Percentiles rank a stretch among this genome's conserved stretches.
These are phyloP conservation scores for Phylloscopus trochiloides DNA, from an alignment of 2,113 vertebrate species.

Conservation along the genomic window DNA sequence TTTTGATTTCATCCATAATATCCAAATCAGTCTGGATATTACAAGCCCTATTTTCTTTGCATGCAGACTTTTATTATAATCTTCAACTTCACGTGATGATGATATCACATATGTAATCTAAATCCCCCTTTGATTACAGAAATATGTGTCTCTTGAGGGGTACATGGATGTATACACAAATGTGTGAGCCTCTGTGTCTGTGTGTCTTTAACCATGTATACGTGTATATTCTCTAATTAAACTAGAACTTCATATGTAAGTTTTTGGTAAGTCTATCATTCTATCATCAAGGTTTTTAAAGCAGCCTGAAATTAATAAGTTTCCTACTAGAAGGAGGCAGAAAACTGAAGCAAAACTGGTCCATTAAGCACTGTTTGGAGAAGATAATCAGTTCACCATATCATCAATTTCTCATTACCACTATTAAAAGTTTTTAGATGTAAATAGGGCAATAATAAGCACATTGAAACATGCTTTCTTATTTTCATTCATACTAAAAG, in stretches of 20 bases:
- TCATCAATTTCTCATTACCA: not conserved
- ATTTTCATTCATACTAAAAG: not conserved
- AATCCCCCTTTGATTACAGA: not conserved
- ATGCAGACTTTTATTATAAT: not conserved
- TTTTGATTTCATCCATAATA: not conserved
- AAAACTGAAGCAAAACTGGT: not conserved
- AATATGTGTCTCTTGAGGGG: not conserved
- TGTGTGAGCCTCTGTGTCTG: not conserved
- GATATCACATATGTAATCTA: not conserved
- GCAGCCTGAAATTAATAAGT: not conserved
- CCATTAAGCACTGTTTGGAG: not conserved
- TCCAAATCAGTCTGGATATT: not conserved
- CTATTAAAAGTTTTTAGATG: not conserved
- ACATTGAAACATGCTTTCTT: not conserved
- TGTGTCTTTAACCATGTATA: too few species aligned
- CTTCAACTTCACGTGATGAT: not conserved
- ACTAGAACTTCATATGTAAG: not conserved
- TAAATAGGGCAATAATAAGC: not conserved
- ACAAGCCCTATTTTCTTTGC: not conserved
- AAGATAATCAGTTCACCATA: not conserved
- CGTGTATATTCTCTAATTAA: not conserved
- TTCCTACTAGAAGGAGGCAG: not conserved
- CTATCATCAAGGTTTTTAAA: not conserved
- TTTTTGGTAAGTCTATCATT: not conserved
- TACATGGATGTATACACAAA: fast-evolving